Evolutionary conservation across 2,888 invertebrate genomes (phyloP), one percentile per base, ranked within the genome.

Genomic region (Drosophila melanocephala): DNA sequence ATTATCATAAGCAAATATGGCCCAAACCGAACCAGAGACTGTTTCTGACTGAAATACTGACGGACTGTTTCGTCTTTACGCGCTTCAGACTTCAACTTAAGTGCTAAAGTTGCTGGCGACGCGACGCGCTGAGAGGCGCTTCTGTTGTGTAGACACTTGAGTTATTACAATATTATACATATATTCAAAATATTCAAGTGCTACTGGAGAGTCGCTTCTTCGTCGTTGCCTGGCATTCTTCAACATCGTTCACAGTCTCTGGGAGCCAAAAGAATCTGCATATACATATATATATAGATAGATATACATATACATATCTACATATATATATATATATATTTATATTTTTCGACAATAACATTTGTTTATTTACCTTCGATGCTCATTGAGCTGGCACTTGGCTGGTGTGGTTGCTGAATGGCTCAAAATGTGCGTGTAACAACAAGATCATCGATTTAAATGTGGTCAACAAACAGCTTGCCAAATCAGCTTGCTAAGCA

Each of bases 1-100:
- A 92, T 92, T 92, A 92, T 92, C 92, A 92, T 92, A 92, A 92
- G 85, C 83, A 92, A 92, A 92, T 89, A 92, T 63, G 79, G 73
- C 66, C 75, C 68, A 85, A 83, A 32, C 65, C 64, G 51, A 66
- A 32, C 44, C 70, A 22, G 44, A 32, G 58, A 64, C 47, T 37
- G 66, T 4, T 3, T 26, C 51, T 51, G 53, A 42, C 65, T 22
- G 57, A 57, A 55, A 47, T 50, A 28, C 37, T 39, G 60, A 44
- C 72, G 62, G 82, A 81, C 71, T 79, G 83, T 85, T 79, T 83
- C 85, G 72, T 71, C 75, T 87, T 83, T 80, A 79, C 81, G 80
- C 82, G 79, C 77, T 82, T 86, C 78, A 79, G 84, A 82, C 78
- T 80, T 77, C 42, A 78, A 76, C 77, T 90, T 76, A 91, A 91